A percentile compares a stretch with the other conserved stretches of the same genome.
Conservation (phyloP, 2,113 vertebrate species). For the Ptilorrhoa leucosticta region DNA sequence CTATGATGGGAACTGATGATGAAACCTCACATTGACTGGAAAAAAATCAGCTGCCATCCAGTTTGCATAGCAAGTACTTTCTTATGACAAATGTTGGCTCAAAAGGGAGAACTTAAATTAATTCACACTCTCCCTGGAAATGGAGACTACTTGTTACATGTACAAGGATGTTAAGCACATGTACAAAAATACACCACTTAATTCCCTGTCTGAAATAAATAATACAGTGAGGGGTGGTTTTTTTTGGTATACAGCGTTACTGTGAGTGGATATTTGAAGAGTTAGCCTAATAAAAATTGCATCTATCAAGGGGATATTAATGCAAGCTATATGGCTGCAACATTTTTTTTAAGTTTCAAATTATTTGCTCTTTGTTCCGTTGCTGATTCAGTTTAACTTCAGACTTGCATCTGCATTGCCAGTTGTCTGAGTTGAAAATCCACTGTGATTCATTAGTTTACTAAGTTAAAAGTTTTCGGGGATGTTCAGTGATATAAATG, state of each 20-base stretch:
- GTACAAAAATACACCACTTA: conserved; percentile 8
- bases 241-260: background rate
- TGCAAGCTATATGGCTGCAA: conserved; percentile 13
- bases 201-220: background rate
- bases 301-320: conserved; percentile 29
- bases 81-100: background rate
- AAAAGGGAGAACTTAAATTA: background rate
- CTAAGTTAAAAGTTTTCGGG: conserved; percentile 62
- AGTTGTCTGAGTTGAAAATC: conserved; percentile 63
- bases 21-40: conserved; percentile 27
- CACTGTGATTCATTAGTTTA: conserved; percentile 76
- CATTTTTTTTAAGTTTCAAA: conserved; percentile 20
- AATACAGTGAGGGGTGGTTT: background rate
- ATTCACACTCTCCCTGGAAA: background rate
- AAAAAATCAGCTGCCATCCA: conserved; percentile 34
- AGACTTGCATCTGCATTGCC: conserved; percentile 52
- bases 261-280: conserved; percentile 26
- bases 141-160: conserved; percentile 28
- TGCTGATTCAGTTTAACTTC: conserved; percentile 34
- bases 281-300: conserved; percentile 9
- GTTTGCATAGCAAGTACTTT: conserved; percentile 35
- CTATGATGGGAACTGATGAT: conserved; percentile 15
- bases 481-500: conserved; percentile 54
- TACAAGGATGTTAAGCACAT: conserved; percentile 35
- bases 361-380: conserved; percentile 44